Evolutionary conservation across 2,113 vertebrate genomes (phyloP).

Genomic region (Alaudala cheleensis): DNA sequence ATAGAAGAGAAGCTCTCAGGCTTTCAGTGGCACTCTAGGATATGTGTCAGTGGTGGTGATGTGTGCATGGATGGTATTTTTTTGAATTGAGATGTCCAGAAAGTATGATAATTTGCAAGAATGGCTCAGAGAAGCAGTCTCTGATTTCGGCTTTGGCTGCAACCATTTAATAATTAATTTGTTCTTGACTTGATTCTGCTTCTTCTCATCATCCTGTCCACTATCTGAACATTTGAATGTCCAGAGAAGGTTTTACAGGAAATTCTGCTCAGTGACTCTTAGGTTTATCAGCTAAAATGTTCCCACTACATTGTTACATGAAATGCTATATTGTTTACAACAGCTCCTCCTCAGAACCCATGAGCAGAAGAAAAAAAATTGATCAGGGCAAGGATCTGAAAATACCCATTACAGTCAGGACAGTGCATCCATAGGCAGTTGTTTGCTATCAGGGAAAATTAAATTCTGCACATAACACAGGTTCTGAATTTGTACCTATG

Average conservation of each 20-base stretch:
- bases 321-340: background rate
- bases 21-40: background rate
- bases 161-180: background rate
- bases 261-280: background rate
- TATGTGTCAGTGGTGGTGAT: background rate
- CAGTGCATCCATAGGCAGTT: background rate
- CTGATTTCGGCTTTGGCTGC: background rate
- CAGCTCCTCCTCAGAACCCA: background rate
- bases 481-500: background rate
- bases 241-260: background rate
- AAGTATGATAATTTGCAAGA: background rate
- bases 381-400: background rate
- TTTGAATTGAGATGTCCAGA: background rate
- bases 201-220: background rate
- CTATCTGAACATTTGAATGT: background rate
- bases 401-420: background rate
- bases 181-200: background rate
- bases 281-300: background rate
- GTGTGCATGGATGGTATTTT: background rate
- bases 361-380: background rate
- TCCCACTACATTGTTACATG: background rate
- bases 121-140: background rate
- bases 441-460: background rate
- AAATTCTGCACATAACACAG: background rate
- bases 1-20: background rate